phyloP scores from a whole-genome alignment of 1,140 invertebrate genomes.

The Chelonus insularis region DNA sequence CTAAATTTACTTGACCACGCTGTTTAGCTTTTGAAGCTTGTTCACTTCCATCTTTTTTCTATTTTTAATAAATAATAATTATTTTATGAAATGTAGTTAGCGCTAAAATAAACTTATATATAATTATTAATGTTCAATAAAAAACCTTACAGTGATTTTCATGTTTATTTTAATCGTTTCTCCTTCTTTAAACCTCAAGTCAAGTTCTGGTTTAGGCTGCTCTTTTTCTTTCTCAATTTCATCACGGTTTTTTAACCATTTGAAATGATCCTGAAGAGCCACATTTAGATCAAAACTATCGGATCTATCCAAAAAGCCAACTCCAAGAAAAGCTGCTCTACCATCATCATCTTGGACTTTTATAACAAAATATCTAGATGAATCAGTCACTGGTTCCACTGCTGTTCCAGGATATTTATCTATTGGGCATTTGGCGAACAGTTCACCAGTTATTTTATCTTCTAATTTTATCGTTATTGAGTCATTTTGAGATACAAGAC shows the following conservation, averaged over 20 bases:
- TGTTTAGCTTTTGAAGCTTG: slow-evolving; percentile 66
- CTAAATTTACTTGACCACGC: slow-evolving; percentile 63
- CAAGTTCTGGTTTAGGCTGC: slow-evolving; percentile 78
- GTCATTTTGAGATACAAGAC: slow-evolving; percentile 86
- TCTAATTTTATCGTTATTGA: slow-evolving; percentile 90
- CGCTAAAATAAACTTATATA: too few relatives aligned
- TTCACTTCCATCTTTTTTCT: slow-evolving; percentile 89
- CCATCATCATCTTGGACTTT: slow-evolving; percentile 94
- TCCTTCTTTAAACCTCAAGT: slow-evolving; percentile 97
- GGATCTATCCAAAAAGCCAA: slow-evolving; percentile 96
- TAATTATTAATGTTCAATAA: too few relatives aligned
- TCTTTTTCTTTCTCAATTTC: slow-evolving; percentile 81
- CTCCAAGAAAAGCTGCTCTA: slow-evolving; percentile 93
- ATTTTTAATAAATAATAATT: slow-evolving; percentile 37
- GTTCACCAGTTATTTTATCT: slow-evolving; percentile 89
- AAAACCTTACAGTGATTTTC: slow-evolving; percentile 94
- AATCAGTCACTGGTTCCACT: slow-evolving; percentile 95
- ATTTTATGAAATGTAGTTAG: slow-evolving; percentile 4
- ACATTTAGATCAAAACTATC: slow-evolving; percentile 99
- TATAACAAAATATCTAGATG: slow-evolving; percentile 97
- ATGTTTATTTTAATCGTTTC: slow-evolving; percentile 99
- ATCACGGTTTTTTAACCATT: slow-evolving; percentile 92
- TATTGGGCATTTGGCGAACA: slow-evolving; percentile 99
- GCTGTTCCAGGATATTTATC: slow-evolving; percentile 93
- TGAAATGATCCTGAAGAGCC: slow-evolving; percentile 97